Conservation (phyloP, 2,797 vertebrate species). For the Lates japonicus region DNA sequence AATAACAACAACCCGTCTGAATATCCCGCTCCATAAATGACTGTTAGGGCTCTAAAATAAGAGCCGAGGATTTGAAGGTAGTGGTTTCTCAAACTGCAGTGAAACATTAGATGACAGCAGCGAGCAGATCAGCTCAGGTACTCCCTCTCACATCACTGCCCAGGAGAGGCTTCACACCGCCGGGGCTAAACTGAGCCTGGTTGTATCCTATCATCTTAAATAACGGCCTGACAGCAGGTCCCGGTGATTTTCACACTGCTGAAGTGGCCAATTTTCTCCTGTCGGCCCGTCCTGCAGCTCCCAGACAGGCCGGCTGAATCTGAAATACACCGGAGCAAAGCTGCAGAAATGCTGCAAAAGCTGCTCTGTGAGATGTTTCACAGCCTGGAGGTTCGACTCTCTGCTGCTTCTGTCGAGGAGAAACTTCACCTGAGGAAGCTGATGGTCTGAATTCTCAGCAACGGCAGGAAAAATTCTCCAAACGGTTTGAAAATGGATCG, state of each 20-base stretch:
- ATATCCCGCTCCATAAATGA: background rate
- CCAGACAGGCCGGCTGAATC: conserved; percentile 2
- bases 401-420: background rate
- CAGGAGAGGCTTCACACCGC: background rate
- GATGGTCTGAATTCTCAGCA: background rate
- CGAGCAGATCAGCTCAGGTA: conserved; percentile 11
- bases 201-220: conserved; percentile 41
- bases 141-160: background rate
- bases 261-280: conserved; percentile 27
- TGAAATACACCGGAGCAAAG: conserved; percentile 3
- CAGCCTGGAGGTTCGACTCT: background rate
- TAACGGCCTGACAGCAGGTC: conserved; percentile 40
- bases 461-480: conserved; percentile 1
- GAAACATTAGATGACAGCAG: conserved; percentile 5
- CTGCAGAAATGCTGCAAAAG: conserved; percentile 24
- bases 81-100: background rate
- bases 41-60: background rate
- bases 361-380: conserved; percentile 27
- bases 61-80: background rate
- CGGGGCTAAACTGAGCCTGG: background rate
- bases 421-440: conserved; percentile 10
- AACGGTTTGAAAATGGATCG: background rate
- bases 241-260: conserved; percentile 28
- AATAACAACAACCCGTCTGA: background rate
- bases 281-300: background rate